Evolutionary conservation across 2,888 invertebrate species (phyloP), one percentile per base, ranked within the genome.

Genomic region (Drosophila infuscata): DNA sequence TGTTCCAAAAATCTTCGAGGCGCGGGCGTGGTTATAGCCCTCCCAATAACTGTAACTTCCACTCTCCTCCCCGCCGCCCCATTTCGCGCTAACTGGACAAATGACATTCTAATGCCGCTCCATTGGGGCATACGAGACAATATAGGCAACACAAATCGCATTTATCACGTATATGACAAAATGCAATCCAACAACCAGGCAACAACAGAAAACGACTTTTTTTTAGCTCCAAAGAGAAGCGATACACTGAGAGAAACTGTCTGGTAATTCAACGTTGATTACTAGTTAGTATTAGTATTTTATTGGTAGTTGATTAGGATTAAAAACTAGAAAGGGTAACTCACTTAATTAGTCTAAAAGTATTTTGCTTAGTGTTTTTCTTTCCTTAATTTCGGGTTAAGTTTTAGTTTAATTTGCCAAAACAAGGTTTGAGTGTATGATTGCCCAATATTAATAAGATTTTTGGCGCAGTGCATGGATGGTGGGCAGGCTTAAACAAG

Each of bases 161-260:
- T 87, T 85, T 81, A 87, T 87, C 84, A 89, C 79, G 66, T 70
- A 73, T 70, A 74, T 85, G 90, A 85, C 84, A 85, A 85, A 85
- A 87, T 84, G 88, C 89, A 79, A 82, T 57, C 36, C 67, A 57
- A 49, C 53, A 41, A 30, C 56, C 38, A 30, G 3, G 35, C 32
- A 52, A 52, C 56, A 57, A 60, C 68, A 58, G 60, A 49, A 49
- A 49, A 61, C 25, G 15, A 46, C 20, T 25, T 8, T 46, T 20
- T 46, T 15, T 46, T 46, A 46, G 46, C 8, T 25, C 8, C 46
- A 15, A 25, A 15, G 46, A 15, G 25, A 25, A 25, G 46, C 25
- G 4, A 25, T 8, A 36, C 38, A 32, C 56, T 5, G 11, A 25
- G 7, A 35, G 36, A 56, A 56, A 56, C 2, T 7, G 15, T n/a